Conservation (phyloP, 2,113 vertebrate genomes). For the Semnornis frantzii region DNA sequence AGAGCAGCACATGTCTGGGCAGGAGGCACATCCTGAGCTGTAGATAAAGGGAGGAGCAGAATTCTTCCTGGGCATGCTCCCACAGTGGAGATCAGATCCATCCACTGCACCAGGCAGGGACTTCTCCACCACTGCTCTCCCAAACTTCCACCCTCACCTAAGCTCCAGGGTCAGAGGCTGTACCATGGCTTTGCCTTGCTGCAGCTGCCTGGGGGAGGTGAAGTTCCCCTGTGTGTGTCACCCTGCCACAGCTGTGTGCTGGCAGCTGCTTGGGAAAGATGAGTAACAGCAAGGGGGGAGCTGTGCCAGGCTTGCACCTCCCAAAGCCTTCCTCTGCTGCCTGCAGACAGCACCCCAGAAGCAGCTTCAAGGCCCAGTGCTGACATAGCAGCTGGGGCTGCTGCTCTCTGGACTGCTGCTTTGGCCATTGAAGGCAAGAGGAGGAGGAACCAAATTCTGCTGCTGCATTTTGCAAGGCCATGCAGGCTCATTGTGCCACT, state of each 20-base stretch:
- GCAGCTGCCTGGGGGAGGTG: background rate
- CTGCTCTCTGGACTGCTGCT: background rate
- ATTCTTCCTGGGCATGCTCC: background rate
- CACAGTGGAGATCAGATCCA: accelerated
- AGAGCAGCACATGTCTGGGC: background rate
- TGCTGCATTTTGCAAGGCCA: accelerated
- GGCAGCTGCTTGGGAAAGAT: accelerated
- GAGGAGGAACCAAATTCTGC: background rate
- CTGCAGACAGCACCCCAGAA: background rate
- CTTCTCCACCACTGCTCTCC: background rate
- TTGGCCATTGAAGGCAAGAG: background rate
- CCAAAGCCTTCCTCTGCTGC: background rate
- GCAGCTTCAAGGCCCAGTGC: accelerated
- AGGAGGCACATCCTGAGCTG: background rate
- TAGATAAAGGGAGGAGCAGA: accelerated
- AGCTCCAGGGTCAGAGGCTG: background rate
- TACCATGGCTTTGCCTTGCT: accelerated
- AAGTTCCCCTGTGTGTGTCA: accelerated
- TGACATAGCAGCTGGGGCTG: background rate
- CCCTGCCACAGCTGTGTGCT: background rate
- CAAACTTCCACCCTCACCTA: background rate
- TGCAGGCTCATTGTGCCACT: accelerated
- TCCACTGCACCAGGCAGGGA: accelerated
- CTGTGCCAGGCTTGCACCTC: background rate
- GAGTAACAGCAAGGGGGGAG: background rate